These are phyloP conservation scores for Brachylomia viminalis DNA, from an alignment of 2,888 invertebrate species.

Conservation along the genomic window DNA sequence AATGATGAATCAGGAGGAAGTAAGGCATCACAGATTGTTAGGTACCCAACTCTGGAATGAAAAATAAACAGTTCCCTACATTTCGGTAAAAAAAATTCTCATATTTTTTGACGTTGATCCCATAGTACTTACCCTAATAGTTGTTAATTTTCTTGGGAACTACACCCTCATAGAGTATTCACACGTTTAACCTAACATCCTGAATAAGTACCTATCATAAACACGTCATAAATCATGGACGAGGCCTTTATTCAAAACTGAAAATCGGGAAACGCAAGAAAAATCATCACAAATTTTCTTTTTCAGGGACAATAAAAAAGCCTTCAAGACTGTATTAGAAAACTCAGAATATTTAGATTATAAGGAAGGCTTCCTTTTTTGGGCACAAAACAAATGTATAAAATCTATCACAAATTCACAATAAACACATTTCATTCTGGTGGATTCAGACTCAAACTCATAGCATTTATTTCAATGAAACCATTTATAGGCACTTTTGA, in stretches of 20 bases:
- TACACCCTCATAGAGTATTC: background rate
- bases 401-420: background rate
- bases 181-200: background rate
- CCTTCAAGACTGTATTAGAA: background rate
- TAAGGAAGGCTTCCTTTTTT: background rate
- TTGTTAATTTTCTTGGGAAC: background rate
- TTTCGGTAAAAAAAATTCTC: background rate
- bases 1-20: background rate
- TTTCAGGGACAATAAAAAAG: background rate
- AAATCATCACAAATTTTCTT: background rate
- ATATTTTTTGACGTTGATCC: background rate
- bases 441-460: background rate
- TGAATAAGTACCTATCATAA: background rate
- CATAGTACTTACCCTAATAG: background rate
- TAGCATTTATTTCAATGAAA: too few species aligned
- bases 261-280: background rate
- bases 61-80: background rate
- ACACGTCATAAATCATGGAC: background rate
- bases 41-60: background rate
- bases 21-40: background rate
- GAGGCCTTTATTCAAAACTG: background rate
- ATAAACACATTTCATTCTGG: background rate
- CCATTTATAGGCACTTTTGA: too few species aligned
- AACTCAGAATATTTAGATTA: background rate
- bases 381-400: background rate